A percentile compares a stretch with the other conserved stretches of the same genome.
Evolutionary conservation across 2,888 invertebrate species (phyloP).

Genomic region (Cheilosia vernalis): DNA sequence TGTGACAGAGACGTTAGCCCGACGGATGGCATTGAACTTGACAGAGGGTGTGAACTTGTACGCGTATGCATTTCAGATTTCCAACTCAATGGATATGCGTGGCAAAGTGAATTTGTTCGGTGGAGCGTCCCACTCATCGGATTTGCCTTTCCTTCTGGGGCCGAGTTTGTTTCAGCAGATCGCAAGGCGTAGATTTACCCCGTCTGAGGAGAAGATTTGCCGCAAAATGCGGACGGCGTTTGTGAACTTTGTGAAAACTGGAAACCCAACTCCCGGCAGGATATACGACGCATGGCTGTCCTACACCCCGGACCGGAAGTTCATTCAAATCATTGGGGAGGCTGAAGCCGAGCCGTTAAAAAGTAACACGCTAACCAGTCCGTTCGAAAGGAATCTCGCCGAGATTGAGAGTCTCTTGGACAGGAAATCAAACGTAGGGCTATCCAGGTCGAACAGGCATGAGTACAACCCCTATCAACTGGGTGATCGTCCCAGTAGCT

Average conservation of each 20-base stretch:
- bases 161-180: slow-evolving; percentile 88
- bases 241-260: slow-evolving; percentile 85
- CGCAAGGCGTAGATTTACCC: slow-evolving; percentile 86
- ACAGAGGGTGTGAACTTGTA: slow-evolving; percentile 75
- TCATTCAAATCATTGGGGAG: slow-evolving; percentile 81
- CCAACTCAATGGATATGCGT: slow-evolving; percentile 83
- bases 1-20: slow-evolving; percentile 78
- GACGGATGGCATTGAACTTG: slow-evolving; percentile 47
- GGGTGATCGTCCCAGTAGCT: slow-evolving; percentile 6
- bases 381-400: slow-evolving; percentile 77
- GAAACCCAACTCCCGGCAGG: slow-evolving; percentile 85
- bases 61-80: slow-evolving; percentile 82
- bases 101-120: slow-evolving; percentile 82
- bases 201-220: slow-evolving; percentile 86
- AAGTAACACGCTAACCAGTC: slow-evolving; percentile 41
- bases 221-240: slow-evolving; percentile 84
- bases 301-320: slow-evolving; percentile 83
- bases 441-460: slow-evolving; percentile 79
- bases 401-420: slow-evolving; percentile 80
- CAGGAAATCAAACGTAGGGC: slow-evolving; percentile 37
- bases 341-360: slow-evolving; percentile 58
- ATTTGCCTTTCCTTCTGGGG: slow-evolving; percentile 87
- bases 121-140: slow-evolving; percentile 88
- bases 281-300: slow-evolving; percentile 86
- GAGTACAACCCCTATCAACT: slow-evolving; percentile 77